Base-by-base conservation (phyloP, 2,888 invertebrate species). In the Mylabris sibirica region DNA sequence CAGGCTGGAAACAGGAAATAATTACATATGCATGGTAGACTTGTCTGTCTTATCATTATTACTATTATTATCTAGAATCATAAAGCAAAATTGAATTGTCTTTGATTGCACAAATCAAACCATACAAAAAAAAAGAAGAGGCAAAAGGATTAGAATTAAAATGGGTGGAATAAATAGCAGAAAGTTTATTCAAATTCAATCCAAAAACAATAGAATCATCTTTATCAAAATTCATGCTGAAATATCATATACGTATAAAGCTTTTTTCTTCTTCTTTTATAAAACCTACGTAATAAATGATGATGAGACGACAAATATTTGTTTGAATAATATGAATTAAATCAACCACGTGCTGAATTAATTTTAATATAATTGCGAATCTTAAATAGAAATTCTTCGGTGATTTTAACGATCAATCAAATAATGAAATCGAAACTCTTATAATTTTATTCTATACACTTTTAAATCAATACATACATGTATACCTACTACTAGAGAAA, bases 1-100 rank as follows among this genome's bases (percentile, higher is more conserved):
- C 75, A 74, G 59, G 66, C 67, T 67, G 71, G 70, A 70, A 75
- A 73, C 73, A 72, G 71, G 71, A 71, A 74, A 73, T 75, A 72
- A 64, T 70, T 65, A 65, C 63, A 61, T 70, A 75, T 74, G 73
- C 74, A 73, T 57, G 57, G 57, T 24, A 24, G 57, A 57, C 60
- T 34, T 68, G 35, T 35, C 38, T 59, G 68, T 60, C 63, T 67
- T 60, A 49, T 22, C 11, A 49, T 49, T 49, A 49, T 49, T 49
- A 49, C 20, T 49, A 49, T 49, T 49, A 69, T 69, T 69, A 69
- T 66, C 30, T 44, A 57, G 64, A 64, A 59, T 66, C 69, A 61
- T 57, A 53, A 59, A 69, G 66, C 66, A 57, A 60, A 61, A 60
- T 67, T 12, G 57, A 61, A 38, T 22, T 30, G 62, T 49, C 3